Percentiles rank a stretch among this genome's conserved stretches.
These are phyloP conservation scores for Climacteris rufus DNA, from an alignment of 2,113 vertebrate species.

Conservation along the genomic window DNA sequence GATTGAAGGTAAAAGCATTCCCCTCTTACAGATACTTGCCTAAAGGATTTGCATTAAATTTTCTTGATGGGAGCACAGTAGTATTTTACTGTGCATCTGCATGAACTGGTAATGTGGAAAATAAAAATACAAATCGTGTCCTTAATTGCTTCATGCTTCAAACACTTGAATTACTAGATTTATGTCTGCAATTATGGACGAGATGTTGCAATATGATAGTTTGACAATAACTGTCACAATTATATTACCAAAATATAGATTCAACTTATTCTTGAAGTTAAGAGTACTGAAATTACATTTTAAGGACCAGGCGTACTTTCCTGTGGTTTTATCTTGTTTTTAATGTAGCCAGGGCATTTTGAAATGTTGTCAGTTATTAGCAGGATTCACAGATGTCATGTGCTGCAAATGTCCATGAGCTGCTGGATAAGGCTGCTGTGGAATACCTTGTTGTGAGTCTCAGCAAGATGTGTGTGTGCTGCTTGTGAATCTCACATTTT, in stretches of 20 bases:
- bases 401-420: not conserved
- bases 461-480: not conserved
- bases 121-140: slow-evolving; percentile 53
- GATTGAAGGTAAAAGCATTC: slow-evolving; percentile 56
- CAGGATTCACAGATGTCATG: not conserved
- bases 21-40: slow-evolving; percentile 31
- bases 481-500: not conserved
- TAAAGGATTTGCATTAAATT: slow-evolving; percentile 50
- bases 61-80: slow-evolving; percentile 15
- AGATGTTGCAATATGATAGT: slow-evolving; percentile 35
- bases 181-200: slow-evolving; percentile 41
- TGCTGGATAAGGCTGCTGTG: not conserved
- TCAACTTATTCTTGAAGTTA: slow-evolving; percentile 35
- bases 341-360: not conserved
- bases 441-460: not conserved
- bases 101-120: slow-evolving; percentile 45
- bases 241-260: slow-evolving; percentile 30
- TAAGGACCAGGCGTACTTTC: not conserved
- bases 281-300: slow-evolving; percentile 26
- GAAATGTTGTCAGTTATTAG: not conserved
- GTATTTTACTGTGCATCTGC: slow-evolving; percentile 40
- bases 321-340: slow-evolving; percentile 9
- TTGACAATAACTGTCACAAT: slow-evolving; percentile 52
- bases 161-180: slow-evolving; percentile 42
- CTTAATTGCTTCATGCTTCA: slow-evolving; percentile 59